phyloP scores from a whole-genome alignment of 2,797 vertebrate genomes.

The Notoglanidium macrostoma region DNA sequence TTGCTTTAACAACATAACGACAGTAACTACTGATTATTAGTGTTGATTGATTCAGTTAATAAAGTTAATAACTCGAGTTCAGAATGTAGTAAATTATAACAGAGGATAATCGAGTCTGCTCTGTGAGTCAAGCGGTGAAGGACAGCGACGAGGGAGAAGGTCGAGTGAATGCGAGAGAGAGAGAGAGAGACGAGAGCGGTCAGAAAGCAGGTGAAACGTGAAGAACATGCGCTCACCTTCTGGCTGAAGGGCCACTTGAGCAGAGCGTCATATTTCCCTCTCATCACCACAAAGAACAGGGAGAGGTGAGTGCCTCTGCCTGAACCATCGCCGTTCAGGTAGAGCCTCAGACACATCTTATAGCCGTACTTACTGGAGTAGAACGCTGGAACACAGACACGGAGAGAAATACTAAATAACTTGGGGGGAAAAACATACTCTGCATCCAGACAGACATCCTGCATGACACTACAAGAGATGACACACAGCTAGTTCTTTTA shows the following conservation, averaged over 20 bases:
- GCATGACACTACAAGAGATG: background rate
- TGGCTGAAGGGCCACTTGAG: slow-evolving; percentile 98
- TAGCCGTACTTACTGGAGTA: slow-evolving; percentile 97
- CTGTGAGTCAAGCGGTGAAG: background rate
- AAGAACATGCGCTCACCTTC: slow-evolving; percentile 77
- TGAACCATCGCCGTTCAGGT: slow-evolving; percentile 93
- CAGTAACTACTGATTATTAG: background rate
- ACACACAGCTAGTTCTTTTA: background rate
- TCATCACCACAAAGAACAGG: slow-evolving; percentile 97
- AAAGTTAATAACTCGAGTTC: background rate
- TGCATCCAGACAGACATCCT: background rate
- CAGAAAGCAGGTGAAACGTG: background rate
- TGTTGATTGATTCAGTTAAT: background rate
- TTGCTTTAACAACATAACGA: background rate
- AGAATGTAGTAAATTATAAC: background rate
- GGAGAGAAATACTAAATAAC: background rate
- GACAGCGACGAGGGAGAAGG: background rate
- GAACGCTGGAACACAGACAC: slow-evolving; percentile 78
- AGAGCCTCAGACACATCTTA: slow-evolving; percentile 96
- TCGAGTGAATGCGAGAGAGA: background rate
- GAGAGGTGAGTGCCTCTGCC: slow-evolving; percentile 91
- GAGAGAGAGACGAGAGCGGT: too few species aligned
- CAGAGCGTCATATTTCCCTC: slow-evolving; percentile 87
- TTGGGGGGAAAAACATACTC: too few species aligned
- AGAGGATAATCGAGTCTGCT: background rate